These are phyloP conservation scores for Tadarida brasiliensis DNA, from an alignment of 2,797 vertebrate genomes.

Conservation along the genomic window DNA sequence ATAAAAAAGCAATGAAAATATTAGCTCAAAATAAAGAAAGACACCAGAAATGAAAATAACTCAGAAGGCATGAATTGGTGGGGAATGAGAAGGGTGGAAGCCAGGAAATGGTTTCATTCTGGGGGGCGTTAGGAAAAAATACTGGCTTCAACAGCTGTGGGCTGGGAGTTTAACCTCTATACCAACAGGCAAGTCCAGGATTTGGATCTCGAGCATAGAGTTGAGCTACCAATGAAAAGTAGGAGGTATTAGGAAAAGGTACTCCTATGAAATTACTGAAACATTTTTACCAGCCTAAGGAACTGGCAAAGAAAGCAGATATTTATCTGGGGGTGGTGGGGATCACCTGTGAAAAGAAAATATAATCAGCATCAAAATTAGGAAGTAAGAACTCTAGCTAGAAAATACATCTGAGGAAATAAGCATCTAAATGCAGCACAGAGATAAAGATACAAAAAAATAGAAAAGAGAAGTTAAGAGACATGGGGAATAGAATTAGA, in stretches of 20 bases:
- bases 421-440: background rate
- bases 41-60: background rate
- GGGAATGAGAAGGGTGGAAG: background rate
- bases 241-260: background rate
- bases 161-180: background rate
- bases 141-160: background rate
- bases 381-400: background rate
- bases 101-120: background rate
- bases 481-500: background rate
- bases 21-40: slow-evolving; percentile 16
- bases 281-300: background rate
- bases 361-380: background rate
- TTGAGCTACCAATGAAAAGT: background rate
- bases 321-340: background rate
- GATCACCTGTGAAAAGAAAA: background rate
- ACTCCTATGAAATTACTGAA: background rate
- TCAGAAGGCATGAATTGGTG: background rate
- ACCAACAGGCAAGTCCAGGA: background rate
- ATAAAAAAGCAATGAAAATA: slow-evolving; percentile 20
- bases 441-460: background rate
- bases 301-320: slow-evolving; percentile 2
- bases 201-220: background rate
- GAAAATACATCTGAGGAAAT: background rate
- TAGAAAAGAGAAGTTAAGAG: background rate
- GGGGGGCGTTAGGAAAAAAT: background rate